Base-by-base conservation (phyloP, 2,888 invertebrate genomes). In the Hanleya hanleyi region DNA sequence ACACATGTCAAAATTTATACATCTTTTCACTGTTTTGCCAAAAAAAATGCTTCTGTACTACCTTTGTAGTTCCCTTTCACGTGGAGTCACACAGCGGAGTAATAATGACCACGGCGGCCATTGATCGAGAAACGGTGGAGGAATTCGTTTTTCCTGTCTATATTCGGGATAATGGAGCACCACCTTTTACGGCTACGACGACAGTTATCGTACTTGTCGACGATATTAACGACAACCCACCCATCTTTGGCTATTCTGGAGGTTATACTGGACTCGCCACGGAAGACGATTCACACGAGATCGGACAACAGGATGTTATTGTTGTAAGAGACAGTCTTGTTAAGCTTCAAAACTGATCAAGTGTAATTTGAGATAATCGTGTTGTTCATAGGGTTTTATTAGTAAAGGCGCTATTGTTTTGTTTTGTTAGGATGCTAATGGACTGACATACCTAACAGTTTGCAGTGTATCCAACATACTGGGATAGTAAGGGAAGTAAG, bases 201-300 rank as follows among this genome's bases (percentile, higher is more conserved):
- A 67, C 66, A 6, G 69, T 80, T 6, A 71, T 68, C n/a, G 67
- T 80, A 5, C 65, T 33, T 35, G 61, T 80, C 18, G 68, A 49
- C 7, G 78, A 80, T 57, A 69, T 73, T 62, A 80, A 80, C 61
- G 78, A 80, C 69, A 80, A 80, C 51, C 22, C 73, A 5, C 80
- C 80, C 2, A 22, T 61, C 35, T 79, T 80, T 35, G 64, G 29
- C 67, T 71, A 29, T 29, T 37, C 29, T 4, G 50, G 35, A 9
- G 15, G 66, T 22, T 78, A 78, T 29, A 69, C 18, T 0, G 77
- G 77, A 0, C 64, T 68, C 18, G 62, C 77, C 26, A 62, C 61
- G 12, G 78, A 78, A 66, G 75, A 75, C 38, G 68, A 75, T 41
- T n/a, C 51, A 1, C 37, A 50, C 29, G 75, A 36, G 15, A 38